Conservation (phyloP, 2,113 vertebrate species). For the Marmota flaviventris region DNA sequence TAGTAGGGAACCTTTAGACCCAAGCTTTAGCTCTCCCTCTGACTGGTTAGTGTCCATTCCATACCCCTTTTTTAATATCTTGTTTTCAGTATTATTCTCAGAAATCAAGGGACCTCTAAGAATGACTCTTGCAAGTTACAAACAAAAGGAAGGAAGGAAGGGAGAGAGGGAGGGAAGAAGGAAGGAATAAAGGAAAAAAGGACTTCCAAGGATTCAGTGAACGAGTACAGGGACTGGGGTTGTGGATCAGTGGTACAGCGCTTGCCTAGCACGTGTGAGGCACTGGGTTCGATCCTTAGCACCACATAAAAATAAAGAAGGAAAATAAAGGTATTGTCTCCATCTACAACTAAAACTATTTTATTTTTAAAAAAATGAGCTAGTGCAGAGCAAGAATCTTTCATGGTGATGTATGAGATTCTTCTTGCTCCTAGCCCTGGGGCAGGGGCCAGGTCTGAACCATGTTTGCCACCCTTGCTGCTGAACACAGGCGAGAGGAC, state of each 20-base stretch:
- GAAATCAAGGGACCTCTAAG: background rate
- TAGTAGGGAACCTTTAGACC: background rate
- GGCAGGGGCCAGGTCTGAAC: background rate
- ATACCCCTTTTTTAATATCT: background rate
- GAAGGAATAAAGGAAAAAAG: background rate
- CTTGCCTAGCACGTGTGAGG: too few relatives aligned
- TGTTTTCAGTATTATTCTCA: background rate
- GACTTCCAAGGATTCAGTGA: background rate
- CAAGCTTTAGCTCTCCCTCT: background rate
- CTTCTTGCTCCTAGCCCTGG: background rate
- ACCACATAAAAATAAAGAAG: too few relatives aligned
- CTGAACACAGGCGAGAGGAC: background rate
- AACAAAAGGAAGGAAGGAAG: too few relatives aligned
- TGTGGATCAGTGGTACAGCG: too few relatives aligned
- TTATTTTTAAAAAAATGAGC: background rate
- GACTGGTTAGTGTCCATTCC: too few relatives aligned
- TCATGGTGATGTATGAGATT: background rate
- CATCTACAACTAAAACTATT: too few relatives aligned
- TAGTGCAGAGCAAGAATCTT: background rate
- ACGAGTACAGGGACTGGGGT: background rate
- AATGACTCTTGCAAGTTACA: background rate
- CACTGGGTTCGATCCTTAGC: too few relatives aligned
- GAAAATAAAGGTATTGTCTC: too few relatives aligned
- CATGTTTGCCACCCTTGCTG: background rate
- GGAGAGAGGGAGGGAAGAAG: too few relatives aligned